A percentile compares a stretch with the other conserved stretches of the same genome.
Evolutionary conservation across 2,113 vertebrate genomes (phyloP).

Genomic region (Mesitornis unicolor): DNA sequence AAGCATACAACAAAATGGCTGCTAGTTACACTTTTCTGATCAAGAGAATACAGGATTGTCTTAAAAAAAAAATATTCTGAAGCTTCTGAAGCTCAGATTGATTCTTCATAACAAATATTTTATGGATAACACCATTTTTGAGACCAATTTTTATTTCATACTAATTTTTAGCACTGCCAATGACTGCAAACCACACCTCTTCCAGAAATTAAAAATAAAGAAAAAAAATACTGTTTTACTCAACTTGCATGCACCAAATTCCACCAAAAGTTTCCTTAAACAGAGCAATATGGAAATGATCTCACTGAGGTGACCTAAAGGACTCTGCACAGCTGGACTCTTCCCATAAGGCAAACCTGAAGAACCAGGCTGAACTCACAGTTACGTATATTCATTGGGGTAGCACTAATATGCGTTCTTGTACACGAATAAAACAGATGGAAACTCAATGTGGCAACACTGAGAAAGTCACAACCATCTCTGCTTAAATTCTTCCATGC

Average conservation of each 20-base stretch:
- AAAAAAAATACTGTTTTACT: background rate
- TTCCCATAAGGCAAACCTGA: background rate
- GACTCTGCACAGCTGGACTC: background rate
- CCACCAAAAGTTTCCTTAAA: background rate
- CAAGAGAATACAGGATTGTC: background rate
- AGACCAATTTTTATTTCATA: background rate
- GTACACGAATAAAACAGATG: background rate
- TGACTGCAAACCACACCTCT: background rate
- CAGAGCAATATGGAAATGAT: background rate
- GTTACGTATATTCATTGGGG: background rate
- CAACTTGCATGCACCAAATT: background rate
- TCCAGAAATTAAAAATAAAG: background rate
- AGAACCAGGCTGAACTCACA: background rate
- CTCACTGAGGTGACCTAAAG: background rate
- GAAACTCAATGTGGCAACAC: background rate
- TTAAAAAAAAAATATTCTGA: background rate
- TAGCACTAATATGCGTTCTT: background rate
- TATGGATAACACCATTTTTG: background rate
- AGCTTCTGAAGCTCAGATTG: background rate
- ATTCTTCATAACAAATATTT: background rate
- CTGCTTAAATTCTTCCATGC: background rate
- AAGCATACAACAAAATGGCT: slow-evolving; percentile 3
- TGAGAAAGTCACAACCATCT: background rate
- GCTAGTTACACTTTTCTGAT: background rate
- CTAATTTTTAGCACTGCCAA: background rate